A percentile compares a stretch with the other conserved stretches of the same genome.
phyloP scores from a whole-genome alignment of 2,113 vertebrate species.

The Pandion haliaetus region DNA sequence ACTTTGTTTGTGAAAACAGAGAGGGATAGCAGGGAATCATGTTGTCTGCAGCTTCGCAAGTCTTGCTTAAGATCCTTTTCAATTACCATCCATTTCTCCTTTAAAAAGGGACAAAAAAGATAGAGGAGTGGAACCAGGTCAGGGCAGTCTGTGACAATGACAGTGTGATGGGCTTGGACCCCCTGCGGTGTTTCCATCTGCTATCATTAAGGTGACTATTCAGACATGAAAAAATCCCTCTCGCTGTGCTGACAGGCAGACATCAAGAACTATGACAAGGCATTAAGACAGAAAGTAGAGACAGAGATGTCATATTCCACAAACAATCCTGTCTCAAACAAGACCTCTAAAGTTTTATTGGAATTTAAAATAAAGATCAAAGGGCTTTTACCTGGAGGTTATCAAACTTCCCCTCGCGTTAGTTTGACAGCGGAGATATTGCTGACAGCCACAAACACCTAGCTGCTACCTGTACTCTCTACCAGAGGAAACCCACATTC shows the following conservation, averaged over 20 bases:
- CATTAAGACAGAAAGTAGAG: slow-evolving; percentile 80
- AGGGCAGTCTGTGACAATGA: slow-evolving; percentile 84
- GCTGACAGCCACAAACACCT: slow-evolving; percentile 11
- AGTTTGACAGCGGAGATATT: not conserved
- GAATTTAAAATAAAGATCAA: slow-evolving; percentile 66
- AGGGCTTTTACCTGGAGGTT: slow-evolving; percentile 54
- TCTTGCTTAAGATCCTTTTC: slow-evolving; percentile 87
- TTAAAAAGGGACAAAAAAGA: slow-evolving; percentile 83
- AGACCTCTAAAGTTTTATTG: slow-evolving; percentile 63
- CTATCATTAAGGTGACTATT: slow-evolving; percentile 94
- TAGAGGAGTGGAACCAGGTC: slow-evolving; percentile 83
- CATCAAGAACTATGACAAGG: slow-evolving; percentile 88
- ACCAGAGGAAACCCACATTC: slow-evolving; percentile 56
- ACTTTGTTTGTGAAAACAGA: slow-evolving; percentile 80
- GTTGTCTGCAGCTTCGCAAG: slow-evolving; percentile 79
- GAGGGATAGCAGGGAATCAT: slow-evolving; percentile 56
- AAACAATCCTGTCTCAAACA: slow-evolving; percentile 71
- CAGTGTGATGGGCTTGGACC: slow-evolving; percentile 84
- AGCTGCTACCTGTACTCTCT: slow-evolving; percentile 65
- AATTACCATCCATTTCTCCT: slow-evolving; percentile 88
- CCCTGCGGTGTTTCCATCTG: slow-evolving; percentile 89
- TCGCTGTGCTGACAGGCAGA: slow-evolving; percentile 87
- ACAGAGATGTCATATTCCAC: slow-evolving; percentile 72
- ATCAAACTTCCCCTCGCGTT: slow-evolving; percentile 33
- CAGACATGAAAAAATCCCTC: slow-evolving; percentile 92